A percentile compares a stretch with the other conserved stretches of the same genome.
These are phyloP conservation scores for Microcebus griseorufus DNA, from an alignment of 2,113 vertebrate species.

Conservation along the genomic window DNA sequence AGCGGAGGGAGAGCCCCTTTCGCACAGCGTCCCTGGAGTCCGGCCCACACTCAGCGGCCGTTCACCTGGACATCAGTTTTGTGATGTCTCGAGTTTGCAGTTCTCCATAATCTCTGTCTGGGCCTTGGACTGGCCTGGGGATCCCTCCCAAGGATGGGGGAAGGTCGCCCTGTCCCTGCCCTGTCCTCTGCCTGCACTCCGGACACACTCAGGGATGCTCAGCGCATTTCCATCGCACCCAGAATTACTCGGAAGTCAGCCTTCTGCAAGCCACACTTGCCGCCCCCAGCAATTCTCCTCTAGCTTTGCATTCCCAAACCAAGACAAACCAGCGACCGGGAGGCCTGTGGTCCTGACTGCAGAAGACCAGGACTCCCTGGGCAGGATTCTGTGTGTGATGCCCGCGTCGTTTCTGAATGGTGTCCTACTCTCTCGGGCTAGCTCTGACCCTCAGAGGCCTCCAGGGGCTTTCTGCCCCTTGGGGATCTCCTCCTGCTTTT, in stretches of 20 bases:
- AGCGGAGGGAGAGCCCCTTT: neutral
- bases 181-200: neutral
- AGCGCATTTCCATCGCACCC: neutral
- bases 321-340: neutral
- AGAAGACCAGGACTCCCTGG: neutral
- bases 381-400: neutral
- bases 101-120: neutral
- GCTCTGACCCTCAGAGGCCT: neutral
- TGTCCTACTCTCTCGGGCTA: neutral
- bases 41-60: neutral
- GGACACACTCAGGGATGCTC: neutral
- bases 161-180: too few species aligned
- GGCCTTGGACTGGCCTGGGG: neutral
- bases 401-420: fast-evolving
- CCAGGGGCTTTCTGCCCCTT: neutral
- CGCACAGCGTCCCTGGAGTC: neutral
- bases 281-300: too few species aligned
- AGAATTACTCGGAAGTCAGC: neutral
- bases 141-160: neutral
- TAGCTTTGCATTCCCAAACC: neutral
- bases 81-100: fast-evolving
- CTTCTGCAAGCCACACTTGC: neutral
- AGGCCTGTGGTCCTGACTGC: fast-evolving
- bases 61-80: neutral
- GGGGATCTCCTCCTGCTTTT: neutral